Base-by-base conservation (phyloP, 2,797 vertebrate genomes). In the Perodicticus potto region DNA sequence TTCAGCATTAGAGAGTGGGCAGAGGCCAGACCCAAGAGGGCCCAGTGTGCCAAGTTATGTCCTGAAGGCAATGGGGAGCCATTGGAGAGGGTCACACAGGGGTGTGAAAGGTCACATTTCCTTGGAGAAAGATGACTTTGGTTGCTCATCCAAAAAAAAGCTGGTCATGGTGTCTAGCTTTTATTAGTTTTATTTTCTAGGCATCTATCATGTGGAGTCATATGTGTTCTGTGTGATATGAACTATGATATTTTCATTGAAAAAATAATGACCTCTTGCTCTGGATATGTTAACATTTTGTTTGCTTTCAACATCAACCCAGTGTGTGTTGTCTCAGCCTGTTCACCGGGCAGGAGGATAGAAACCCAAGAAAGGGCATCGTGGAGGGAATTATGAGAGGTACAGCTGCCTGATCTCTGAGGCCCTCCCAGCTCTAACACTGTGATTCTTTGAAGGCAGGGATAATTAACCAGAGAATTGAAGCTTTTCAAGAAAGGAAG, bases 401-500 rank as follows among this genome's bases (percentile, higher is more conserved):
- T 53, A 2, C 57, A 84, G 8, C 37, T 87, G 37, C 32, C 27
- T n/a, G 45, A 61, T 23, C 59, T 22, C 43, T 13, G n/a, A 53
- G 45, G 13, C 40, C 59, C 12, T 76, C 69, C n/a, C 45, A 61
- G 34, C 43, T 76, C 74, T 34, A 74, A 43, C 11, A 8, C 20
- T 82, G 34, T 76, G 83, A 73, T 69, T 83, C 83, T 86, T 91
- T 67, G 19, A 90, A 40, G 70, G 57, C 20, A 72, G 37, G 49
- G 37, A 93, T 85, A 84, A 78, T 82, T 95, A 92, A 20, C 63
- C 19, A 67, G n/a, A 88, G 23, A 94, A 85, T 4, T 49, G 34
- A 95, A 93, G 40, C 72, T 95, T 95, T 85, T 37, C 22, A 86
- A 45, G 16, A 93, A 72, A 76, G 25, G 91, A 86, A 84, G 22